Percentiles rank a stretch among this genome's conserved stretches.
Evolutionary conservation across 2,113 vertebrate species (phyloP).

Genomic region (Himantopus leucocephalus): DNA sequence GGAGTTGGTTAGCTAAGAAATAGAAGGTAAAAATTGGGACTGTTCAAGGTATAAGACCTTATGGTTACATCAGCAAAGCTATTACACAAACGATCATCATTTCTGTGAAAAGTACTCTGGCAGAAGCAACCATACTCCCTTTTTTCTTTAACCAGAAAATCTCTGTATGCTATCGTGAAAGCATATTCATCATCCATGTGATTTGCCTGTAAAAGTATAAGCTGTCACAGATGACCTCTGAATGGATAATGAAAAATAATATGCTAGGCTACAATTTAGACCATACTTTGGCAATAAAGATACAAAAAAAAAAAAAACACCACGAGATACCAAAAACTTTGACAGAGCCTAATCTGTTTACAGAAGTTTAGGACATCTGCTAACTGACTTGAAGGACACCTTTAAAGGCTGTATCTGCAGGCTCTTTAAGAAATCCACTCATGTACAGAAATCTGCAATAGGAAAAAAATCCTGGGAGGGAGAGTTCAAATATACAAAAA

Average conservation of each 20-base stretch:
- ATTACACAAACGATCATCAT: not conserved
- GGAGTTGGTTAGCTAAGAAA: not conserved
- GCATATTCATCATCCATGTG: not conserved
- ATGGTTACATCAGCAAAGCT: not conserved
- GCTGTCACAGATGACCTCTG: not conserved
- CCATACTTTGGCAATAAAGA: not conserved
- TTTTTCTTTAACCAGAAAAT: not conserved
- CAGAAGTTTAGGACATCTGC: not conserved
- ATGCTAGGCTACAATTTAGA: not conserved
- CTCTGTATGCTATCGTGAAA: not conserved
- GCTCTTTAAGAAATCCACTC: constrained; percentile 34
- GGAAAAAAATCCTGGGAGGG: constrained; percentile 23
- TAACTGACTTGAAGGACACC: constrained; percentile 17
- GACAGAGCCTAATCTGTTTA: not conserved
- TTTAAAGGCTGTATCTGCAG: constrained; percentile 12
- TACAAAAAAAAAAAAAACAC: not conserved
- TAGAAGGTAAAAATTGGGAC: not conserved
- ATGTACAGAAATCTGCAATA: constrained; percentile 27
- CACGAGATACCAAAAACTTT: not conserved
- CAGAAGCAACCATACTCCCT: not conserved
- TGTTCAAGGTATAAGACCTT: not conserved
- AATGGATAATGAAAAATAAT: not conserved
- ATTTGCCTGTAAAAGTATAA: not conserved
- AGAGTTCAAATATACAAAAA: constrained; percentile 52
- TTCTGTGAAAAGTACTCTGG: not conserved